Base-by-base conservation (phyloP, 2,888 invertebrate species). In the Camptogramma bilineatum region DNA sequence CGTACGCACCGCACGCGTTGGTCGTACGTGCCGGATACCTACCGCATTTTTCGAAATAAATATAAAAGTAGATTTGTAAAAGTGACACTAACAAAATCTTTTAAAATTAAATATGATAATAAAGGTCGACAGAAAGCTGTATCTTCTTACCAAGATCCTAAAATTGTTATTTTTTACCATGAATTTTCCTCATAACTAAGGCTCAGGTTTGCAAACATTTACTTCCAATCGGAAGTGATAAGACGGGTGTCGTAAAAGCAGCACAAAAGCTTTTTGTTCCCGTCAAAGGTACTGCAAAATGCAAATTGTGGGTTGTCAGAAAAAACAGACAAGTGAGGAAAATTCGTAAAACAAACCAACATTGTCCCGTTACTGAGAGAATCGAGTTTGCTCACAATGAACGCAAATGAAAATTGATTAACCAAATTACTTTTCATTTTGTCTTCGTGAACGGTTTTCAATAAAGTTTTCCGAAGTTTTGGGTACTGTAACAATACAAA, bases 321-420 rank as follows among this genome's bases (percentile, higher is more conserved):
- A 19, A 54, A 56, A 56, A 62, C 52, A 62, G 46, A 18, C 52
- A 52, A 62, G 50, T 42, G 58, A 10, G 7, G 53, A 54, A 63
- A 58, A 58, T 63, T 58, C 31, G 52, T 54, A 54, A 58, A 59
- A 51, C 51, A 68, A 28, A 57, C 54, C 64, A 62, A 66, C 66
- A 62, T 50, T 64, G 66, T 62, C 56, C 50, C 57, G 68, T 70
- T 68, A 66, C 57, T 13, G n/a, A 50, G 42, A 18, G 52, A 69
- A 71, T 71, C 50, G 58, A 71, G 60, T 71, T 71, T 62, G 54
- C 59, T 53, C 64, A 61, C 68, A 68, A 63, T 69, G 66, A 66
- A 68, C 54, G 59, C 64, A 54, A 66, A 67, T 62, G 64, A 64
- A 69, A 66, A 68, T 69, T 69, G 65, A 69, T 68, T 69, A 69